Conservation (phyloP, 2,113 vertebrate genomes). For the Heliornis fulica region DNA sequence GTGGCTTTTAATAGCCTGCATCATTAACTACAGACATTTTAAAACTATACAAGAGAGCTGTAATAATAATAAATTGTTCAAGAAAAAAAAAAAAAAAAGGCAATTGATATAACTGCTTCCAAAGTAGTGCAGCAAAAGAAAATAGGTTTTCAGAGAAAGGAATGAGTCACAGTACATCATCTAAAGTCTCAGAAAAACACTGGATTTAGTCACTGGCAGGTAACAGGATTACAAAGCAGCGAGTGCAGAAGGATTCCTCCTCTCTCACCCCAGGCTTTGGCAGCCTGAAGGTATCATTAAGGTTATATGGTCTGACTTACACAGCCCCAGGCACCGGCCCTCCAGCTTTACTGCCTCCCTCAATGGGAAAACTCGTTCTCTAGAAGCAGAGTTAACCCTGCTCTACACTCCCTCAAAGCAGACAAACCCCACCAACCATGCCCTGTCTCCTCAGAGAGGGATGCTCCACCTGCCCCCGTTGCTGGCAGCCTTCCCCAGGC, state of each 20-base stretch:
- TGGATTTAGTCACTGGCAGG: not conserved
- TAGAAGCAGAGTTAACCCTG: not conserved
- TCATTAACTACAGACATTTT: slow-evolving; percentile 40
- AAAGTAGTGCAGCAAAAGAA: not conserved
- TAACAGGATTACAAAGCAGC: fast-evolving
- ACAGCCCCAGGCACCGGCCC: not conserved
- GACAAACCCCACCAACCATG: fast-evolving
- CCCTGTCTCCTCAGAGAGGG: not conserved
- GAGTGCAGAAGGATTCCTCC: not conserved
- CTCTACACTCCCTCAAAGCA: fast-evolving
- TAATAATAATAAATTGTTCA: slow-evolving; percentile 50
- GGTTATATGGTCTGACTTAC: fast-evolving
- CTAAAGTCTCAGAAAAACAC: not conserved
- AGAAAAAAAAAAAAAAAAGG: slow-evolving; percentile 2
- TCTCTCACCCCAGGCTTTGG: fast-evolving
- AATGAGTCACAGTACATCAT: slow-evolving; percentile 20
- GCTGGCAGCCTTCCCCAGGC: not conserved
- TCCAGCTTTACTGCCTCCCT: not conserved
- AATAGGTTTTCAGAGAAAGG: not conserved
- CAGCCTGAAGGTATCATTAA: not conserved
- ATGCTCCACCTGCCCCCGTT: fast-evolving
- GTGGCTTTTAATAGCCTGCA: slow-evolving; percentile 28
- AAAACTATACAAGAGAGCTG: not conserved
- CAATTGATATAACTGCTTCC: slow-evolving; percentile 55
- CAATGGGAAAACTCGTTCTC: fast-evolving